Evolutionary conservation across 2,797 vertebrate genomes (phyloP).

Genomic region (Enteromius treurensis): DNA sequence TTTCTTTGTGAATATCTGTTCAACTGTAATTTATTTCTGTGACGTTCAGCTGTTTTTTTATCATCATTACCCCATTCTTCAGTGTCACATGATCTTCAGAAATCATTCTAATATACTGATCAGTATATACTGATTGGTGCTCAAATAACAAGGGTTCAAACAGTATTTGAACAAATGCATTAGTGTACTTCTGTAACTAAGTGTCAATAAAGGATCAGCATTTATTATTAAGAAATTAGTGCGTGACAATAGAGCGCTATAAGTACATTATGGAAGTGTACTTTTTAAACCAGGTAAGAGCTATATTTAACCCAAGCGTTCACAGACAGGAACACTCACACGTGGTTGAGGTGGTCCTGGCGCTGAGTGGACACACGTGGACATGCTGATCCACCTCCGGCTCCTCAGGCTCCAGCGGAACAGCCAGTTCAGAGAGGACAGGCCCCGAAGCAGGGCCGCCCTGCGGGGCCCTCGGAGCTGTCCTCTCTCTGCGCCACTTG

Average conservation of each 20-base stretch:
- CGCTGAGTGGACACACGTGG: conserved; percentile 78
- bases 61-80: neutral
- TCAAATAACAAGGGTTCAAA: neutral
- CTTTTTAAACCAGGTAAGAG: neutral
- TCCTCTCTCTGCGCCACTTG: conserved; percentile 91
- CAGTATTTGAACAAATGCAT: neutral
- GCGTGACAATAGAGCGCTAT: neutral
- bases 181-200: neutral
- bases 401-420: conserved; percentile 83
- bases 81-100: neutral
- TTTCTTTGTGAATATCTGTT: neutral
- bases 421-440: conserved; percentile 74
- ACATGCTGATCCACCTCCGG: conserved; percentile 85
- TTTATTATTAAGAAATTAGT: neutral
- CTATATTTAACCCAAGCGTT: neutral
- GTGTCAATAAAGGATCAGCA: neutral
- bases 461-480: conserved; percentile 79
- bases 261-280: neutral
- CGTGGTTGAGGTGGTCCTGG: conserved; percentile 88
- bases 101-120: neutral
- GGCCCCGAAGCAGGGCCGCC: conserved; percentile 69
- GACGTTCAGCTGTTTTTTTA: neutral
- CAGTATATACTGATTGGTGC: neutral
- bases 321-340: conserved; percentile 37
- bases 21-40: neutral